These are phyloP conservation scores for Drosophila nr. perissopoda DNA, from an alignment of 2,888 invertebrate genomes.

Conservation along the genomic window DNA sequence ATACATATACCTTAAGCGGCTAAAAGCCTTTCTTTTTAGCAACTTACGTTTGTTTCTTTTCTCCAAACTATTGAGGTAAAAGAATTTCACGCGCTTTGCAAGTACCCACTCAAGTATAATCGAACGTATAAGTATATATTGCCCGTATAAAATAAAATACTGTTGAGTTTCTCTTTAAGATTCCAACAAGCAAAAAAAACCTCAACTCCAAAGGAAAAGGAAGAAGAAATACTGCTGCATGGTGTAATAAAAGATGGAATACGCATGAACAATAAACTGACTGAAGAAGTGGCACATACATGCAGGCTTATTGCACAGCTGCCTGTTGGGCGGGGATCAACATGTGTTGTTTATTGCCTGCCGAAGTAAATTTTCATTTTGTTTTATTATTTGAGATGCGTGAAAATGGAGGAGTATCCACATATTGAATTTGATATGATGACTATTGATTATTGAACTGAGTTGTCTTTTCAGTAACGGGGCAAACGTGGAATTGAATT, in stretches of 20 bases:
- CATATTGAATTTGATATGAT: conserved; percentile 71
- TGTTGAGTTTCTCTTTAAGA: conserved; percentile 16
- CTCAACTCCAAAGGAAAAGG: background rate
- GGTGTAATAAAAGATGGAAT: conserved; percentile 39
- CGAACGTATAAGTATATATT: background rate
- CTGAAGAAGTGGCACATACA: background rate
- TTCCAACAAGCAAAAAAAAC: conserved; percentile 2
- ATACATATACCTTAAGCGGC: background rate
- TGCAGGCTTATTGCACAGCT: conserved; percentile 17
- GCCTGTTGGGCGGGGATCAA: conserved; percentile 37
- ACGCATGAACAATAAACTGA: conserved; percentile 6
- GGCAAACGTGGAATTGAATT: conserved; percentile 17
- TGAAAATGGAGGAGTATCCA: conserved; percentile 27
- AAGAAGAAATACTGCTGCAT: conserved; percentile 30
- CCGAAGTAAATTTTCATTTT: conserved; percentile 76
- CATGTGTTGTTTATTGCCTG: conserved; percentile 75
- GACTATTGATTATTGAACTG: conserved; percentile 48
- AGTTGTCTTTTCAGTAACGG: conserved; percentile 22
- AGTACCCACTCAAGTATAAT: background rate
- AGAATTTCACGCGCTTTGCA: background rate
- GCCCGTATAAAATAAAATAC: conserved; percentile 26
- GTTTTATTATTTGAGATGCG: conserved; percentile 63
- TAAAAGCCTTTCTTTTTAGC: background rate
- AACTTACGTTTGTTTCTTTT: background rate
- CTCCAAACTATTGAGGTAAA: background rate